These are phyloP conservation scores for Crepidodera aurea DNA, from an alignment of 2,888 invertebrate genomes.

Conservation along the genomic window DNA sequence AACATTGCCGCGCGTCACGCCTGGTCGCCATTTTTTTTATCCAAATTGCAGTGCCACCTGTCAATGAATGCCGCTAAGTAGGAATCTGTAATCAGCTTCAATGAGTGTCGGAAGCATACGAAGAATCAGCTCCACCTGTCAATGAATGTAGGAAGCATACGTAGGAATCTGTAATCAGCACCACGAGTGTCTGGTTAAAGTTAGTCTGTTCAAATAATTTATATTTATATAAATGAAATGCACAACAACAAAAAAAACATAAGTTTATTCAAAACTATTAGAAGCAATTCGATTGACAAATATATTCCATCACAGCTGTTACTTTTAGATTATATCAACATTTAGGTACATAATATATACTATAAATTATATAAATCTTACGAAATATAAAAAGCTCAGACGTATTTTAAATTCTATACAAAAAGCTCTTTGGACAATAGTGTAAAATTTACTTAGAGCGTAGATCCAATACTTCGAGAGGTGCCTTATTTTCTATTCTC, in stretches of 20 bases:
- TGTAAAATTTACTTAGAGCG: constrained; percentile 54
- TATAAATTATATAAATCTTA: constrained; percentile 22
- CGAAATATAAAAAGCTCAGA: constrained; percentile 30
- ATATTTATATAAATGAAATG: constrained; percentile 1
- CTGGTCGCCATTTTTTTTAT: too few species aligned
- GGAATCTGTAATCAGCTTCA: too few species aligned
- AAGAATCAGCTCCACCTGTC: too few species aligned
- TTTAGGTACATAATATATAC: not conserved
- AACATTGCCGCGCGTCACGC: too few species aligned
- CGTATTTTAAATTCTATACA: constrained; percentile 12
- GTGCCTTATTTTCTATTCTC: constrained; percentile 68
- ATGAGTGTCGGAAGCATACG: too few species aligned
- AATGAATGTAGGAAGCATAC: too few species aligned
- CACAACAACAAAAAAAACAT: constrained; percentile 17
- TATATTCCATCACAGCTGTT: constrained; percentile 16
- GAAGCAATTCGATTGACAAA: constrained; percentile 12
- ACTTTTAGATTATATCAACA: constrained; percentile 7
- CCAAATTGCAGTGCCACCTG: too few species aligned
- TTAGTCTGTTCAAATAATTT: too few species aligned
- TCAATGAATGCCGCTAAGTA: too few species aligned
- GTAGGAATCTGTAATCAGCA: too few species aligned
- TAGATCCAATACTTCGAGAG: constrained; percentile 77
- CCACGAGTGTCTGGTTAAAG: too few species aligned
- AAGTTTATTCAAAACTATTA: constrained; percentile 1
- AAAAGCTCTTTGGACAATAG: constrained; percentile 24